A percentile compares a stretch with the other conserved stretches of the same genome.
Conservation (phyloP, 2,888 invertebrate species). For the Marronus borbonicus region DNA sequence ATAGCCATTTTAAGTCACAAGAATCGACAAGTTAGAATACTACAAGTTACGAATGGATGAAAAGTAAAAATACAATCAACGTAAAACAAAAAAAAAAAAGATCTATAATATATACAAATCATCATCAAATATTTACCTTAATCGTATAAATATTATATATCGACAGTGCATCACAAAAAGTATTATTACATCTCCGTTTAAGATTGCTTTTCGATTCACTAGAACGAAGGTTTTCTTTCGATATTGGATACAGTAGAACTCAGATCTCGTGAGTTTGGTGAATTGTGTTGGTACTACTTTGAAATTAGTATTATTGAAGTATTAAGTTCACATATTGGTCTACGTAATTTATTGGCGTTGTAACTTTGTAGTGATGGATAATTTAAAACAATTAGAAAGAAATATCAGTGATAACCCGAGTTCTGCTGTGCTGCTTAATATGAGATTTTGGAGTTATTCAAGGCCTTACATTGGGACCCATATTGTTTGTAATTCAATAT, state of each 20-base stretch:
- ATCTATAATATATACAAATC: slow-evolving; percentile 27
- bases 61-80: slow-evolving; percentile 4
- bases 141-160: slow-evolving; percentile 33
- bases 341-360: too few species aligned
- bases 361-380: too few species aligned
- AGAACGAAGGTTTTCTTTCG: too few species aligned
- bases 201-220: neutral
- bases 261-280: too few species aligned
- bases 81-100: slow-evolving; percentile 2
- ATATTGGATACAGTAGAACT: too few species aligned
- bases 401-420: too few species aligned
- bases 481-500: neutral
- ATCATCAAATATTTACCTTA: slow-evolving; percentile 12
- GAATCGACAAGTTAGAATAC: slow-evolving; percentile 24
- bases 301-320: too few species aligned
- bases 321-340: too few species aligned
- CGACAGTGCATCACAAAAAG: slow-evolving; percentile 42
- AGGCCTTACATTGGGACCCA: slow-evolving; percentile 3
- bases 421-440: too few species aligned
- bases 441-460: neutral
- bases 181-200: neutral
- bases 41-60: neutral
- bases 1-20: slow-evolving; percentile 48
- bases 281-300: too few species aligned
- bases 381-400: too few species aligned